Conservation (phyloP, 2,888 invertebrate genomes). For the Eudasyphora cyanicolor region DNA sequence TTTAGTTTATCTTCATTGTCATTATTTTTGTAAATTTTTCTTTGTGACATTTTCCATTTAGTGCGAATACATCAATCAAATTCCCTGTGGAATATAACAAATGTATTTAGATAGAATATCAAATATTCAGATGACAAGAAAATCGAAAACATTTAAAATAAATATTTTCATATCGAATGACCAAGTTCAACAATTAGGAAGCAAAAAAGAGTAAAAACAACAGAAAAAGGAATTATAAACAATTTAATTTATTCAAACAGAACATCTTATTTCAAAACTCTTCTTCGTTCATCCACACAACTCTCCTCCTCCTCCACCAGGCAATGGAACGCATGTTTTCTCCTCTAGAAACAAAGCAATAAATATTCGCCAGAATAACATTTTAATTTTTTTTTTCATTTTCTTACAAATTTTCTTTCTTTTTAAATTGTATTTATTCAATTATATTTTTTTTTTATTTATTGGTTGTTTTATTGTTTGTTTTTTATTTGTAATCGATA, state of each 20-base stretch:
- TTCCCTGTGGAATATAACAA: slow-evolving; percentile 1
- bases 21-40: slow-evolving; percentile 4
- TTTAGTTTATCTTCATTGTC: not conserved
- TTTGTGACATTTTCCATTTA: slow-evolving; percentile 4
- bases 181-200: not conserved
- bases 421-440: not conserved
- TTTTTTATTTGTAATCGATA: not conserved
- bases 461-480: not conserved
- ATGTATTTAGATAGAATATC: not conserved
- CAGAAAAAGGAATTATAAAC: not conserved
- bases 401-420: too few relatives aligned
- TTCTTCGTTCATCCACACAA: not conserved
- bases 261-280: too few relatives aligned
- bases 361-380: not conserved
- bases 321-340: slow-evolving; percentile 17
- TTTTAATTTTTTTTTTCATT: not conserved
- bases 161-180: not conserved
- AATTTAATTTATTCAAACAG: too few relatives aligned
- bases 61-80: not conserved
- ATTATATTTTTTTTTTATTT: not conserved
- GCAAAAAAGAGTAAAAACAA: not conserved
- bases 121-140: not conserved
- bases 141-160: not conserved
- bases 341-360: not conserved
- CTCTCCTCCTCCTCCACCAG: not conserved